These are phyloP conservation scores for Drosophila limbata DNA, from an alignment of 2,888 invertebrate species.

Conservation along the genomic window DNA sequence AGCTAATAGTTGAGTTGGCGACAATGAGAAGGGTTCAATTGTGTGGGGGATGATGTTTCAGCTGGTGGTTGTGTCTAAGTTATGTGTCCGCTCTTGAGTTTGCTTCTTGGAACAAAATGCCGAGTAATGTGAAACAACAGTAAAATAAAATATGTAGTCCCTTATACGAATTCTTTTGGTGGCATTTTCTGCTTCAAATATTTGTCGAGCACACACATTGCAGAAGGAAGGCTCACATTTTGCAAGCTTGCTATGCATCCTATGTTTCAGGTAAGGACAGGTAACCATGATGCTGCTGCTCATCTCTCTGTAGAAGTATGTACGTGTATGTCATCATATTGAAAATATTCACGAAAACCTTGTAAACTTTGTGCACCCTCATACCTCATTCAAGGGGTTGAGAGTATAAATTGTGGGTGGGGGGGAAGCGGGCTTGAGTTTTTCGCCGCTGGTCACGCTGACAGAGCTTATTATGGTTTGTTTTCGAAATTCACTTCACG, in stretches of 20 bases:
- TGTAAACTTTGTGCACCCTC: constrained; percentile 56
- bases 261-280: constrained; percentile 36
- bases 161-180: constrained; percentile 65
- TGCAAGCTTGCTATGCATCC: constrained; percentile 38
- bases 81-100: constrained; percentile 45
- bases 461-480: constrained; percentile 68
- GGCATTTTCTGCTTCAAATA: constrained; percentile 73
- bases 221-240: constrained; percentile 40
- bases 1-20: constrained; percentile 4
- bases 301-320: constrained; percentile 10
- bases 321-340: constrained; percentile 47
- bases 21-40: constrained; percentile 38
- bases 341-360: constrained; percentile 65
- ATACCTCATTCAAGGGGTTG: constrained; percentile 28
- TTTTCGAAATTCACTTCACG: constrained; percentile 70
- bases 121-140: constrained; percentile 68
- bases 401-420: not conserved
- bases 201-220: constrained; percentile 59
- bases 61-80: constrained; percentile 33
- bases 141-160: constrained; percentile 69
- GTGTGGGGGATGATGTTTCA: constrained; percentile 18
- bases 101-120: constrained; percentile 56
- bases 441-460: constrained; percentile 65
- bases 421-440: constrained; percentile 4
- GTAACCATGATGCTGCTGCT: constrained; percentile 22